Evolutionary conservation across 2,797 vertebrate genomes (phyloP).

Genomic region (Ispidina lecontei): DNA sequence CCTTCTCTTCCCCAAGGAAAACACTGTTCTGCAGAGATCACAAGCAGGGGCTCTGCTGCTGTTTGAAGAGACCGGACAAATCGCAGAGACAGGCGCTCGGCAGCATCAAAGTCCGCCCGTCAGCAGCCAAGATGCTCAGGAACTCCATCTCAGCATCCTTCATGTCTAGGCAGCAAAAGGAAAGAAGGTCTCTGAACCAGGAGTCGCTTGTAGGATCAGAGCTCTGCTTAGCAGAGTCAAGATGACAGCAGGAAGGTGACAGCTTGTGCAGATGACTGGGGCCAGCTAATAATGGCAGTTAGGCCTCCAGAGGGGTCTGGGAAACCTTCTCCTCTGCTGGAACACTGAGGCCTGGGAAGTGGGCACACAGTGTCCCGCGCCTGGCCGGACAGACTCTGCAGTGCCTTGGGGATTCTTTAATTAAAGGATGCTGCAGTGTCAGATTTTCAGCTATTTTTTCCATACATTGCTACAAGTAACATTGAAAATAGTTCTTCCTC

Average conservation of each 20-base stretch:
- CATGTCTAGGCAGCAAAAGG: not conserved
- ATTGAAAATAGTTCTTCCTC: not conserved
- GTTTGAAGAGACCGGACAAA: not conserved
- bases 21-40: not conserved
- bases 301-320: not conserved
- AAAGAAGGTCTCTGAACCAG: not conserved
- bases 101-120: not conserved
- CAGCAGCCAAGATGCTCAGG: not conserved
- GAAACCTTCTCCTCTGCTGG: not conserved
- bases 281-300: rapidly evolving
- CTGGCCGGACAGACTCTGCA: rapidly evolving
- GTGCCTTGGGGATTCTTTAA: not conserved
- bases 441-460: not conserved
- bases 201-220: not conserved
- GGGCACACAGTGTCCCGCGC: rapidly evolving
- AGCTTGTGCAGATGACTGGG: rapidly evolving
- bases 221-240: not conserved
- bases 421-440: not conserved
- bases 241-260: not conserved
- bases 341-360: not conserved
- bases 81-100: not conserved
- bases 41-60: not conserved
- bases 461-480: not conserved
- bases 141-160: not conserved
- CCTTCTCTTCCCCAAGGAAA: slow-evolving; percentile 31